Conservation (phyloP, 2,888 invertebrate genomes). For the Drosophila atripex region DNA sequence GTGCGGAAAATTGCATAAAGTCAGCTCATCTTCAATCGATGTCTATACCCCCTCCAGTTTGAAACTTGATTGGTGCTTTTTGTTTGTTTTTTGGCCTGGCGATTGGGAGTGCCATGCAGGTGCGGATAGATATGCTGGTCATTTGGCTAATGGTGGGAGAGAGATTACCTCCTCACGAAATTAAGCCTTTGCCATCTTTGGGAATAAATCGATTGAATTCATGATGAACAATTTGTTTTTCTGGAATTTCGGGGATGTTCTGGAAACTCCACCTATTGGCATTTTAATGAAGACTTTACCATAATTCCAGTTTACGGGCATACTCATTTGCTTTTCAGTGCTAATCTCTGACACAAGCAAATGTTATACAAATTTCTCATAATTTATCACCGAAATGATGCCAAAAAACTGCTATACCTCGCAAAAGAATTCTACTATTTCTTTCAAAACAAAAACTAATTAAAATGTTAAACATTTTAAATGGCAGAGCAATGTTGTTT, state of each 20-base stretch:
- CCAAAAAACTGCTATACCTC: conserved; percentile 17
- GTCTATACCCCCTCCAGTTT: conserved; percentile 22
- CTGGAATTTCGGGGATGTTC: background rate
- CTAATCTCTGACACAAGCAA: conserved; percentile 44
- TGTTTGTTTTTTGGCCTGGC: conserved; percentile 14
- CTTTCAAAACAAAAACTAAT: conserved; percentile 45
- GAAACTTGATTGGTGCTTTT: conserved; percentile 54
- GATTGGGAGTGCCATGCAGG: conserved; percentile 63
- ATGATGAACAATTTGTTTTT: background rate
- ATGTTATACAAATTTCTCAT: conserved; percentile 56
- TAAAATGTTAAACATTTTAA: conserved; percentile 59
- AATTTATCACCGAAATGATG: conserved; percentile 49
- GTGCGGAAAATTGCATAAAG: conserved; percentile 67
- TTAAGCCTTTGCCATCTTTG: conserved; percentile 22
- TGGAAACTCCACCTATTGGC: conserved; percentile 5
- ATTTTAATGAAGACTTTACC: background rate
- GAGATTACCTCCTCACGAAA: conserved; percentile 21
- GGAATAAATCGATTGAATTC: conserved; percentile 1
- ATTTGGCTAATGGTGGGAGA: conserved; percentile 52
- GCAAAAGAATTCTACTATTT: conserved; percentile 13
- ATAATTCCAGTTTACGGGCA: conserved; percentile 48
- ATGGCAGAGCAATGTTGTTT: conserved; percentile 27
- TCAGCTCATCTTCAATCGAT: conserved; percentile 62
- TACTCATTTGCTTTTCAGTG: conserved; percentile 46
- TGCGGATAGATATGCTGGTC: conserved; percentile 52